Evolutionary conservation across 1,140 invertebrate species (phyloP).

Genomic region (Zaprionus ornatus): DNA sequence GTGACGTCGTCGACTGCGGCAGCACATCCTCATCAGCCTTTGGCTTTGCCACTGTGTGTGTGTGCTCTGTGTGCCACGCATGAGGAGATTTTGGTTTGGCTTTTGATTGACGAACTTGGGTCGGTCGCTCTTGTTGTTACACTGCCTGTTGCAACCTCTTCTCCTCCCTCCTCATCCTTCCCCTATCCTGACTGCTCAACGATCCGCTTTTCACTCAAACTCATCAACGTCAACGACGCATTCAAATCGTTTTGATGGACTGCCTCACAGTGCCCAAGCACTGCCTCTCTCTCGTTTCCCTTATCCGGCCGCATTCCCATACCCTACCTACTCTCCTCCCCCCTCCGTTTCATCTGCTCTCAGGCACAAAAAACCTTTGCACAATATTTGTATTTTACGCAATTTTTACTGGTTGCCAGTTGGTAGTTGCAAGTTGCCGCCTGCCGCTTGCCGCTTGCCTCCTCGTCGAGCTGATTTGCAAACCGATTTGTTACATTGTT

Average conservation of each 20-base stretch:
- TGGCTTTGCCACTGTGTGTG: constrained; percentile 49
- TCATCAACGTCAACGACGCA: constrained; percentile 83
- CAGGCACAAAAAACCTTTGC: constrained; percentile 64
- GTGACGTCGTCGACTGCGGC: constrained; percentile 31
- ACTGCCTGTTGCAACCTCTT: background rate
- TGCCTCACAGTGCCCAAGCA: constrained; percentile 29
- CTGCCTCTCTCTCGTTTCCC: constrained; percentile 10
- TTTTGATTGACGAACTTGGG: constrained; percentile 80
- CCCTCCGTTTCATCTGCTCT: constrained; percentile 28
- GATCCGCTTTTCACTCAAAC: constrained; percentile 78
- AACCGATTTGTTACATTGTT: constrained; percentile 76
- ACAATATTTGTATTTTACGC: constrained; percentile 83
- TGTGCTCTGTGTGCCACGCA: constrained; percentile 62
- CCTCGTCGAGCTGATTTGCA: constrained; percentile 62
- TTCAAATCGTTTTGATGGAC: constrained; percentile 83
- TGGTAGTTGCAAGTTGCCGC: constrained; percentile 42
- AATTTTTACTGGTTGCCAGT: constrained; percentile 74
- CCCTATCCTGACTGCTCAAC: constrained; percentile 25
- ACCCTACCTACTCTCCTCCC: background rate
- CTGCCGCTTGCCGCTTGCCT: no score
- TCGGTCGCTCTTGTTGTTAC: constrained; percentile 21
- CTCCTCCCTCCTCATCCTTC: no score
- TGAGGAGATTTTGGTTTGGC: constrained; percentile 80
- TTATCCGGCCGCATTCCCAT: constrained; percentile 8
- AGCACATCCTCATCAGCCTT: constrained; percentile 62